These are phyloP conservation scores for Oryzias sinensis DNA, from an alignment of 2,797 vertebrate species.

Conservation along the genomic window DNA sequence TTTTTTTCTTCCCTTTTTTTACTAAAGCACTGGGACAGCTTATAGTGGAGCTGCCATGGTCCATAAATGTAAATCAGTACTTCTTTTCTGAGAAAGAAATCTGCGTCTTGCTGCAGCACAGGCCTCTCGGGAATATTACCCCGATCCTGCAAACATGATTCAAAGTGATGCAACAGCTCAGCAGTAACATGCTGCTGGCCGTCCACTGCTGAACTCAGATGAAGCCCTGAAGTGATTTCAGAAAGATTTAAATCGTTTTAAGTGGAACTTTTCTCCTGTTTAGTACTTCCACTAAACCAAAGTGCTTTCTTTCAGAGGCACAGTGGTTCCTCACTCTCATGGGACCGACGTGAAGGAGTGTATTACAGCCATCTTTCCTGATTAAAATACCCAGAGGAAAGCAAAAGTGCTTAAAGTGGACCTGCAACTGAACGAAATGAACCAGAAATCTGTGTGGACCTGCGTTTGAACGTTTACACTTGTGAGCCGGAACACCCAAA, in stretches of 20 bases:
- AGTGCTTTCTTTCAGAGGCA: conserved; percentile 23
- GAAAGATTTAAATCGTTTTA: conserved; percentile 26
- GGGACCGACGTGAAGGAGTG: conserved; percentile 34
- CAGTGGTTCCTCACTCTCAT: conserved; percentile 16
- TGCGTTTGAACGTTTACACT: conserved; percentile 10
- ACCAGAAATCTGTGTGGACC: conserved; percentile 48
- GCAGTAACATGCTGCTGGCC: conserved; percentile 10
- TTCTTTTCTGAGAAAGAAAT: conserved; percentile 62
- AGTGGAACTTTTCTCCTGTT: conserved; percentile 19
- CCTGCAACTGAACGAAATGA: conserved; percentile 50
- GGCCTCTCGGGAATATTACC: conserved; percentile 48
- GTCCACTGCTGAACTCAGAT: conserved; percentile 5
- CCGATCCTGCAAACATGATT: conserved; percentile 28
- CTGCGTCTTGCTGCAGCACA: conserved; percentile 39
- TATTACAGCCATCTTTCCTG: conserved; percentile 42
- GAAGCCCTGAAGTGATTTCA: conserved; percentile 10
- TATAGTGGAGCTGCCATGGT: conserved; percentile 57
- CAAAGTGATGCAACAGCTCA: conserved; percentile 48
- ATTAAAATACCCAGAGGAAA: conserved; percentile 52
- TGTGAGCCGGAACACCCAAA: conserved; percentile 12
- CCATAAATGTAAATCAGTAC: conserved; percentile 73
- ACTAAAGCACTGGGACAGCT: conserved; percentile 68
- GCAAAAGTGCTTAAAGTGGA: conserved; percentile 54
- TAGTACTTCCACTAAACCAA: conserved; percentile 12
- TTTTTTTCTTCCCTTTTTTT: conserved; percentile 52